Base-by-base conservation (phyloP, 2,113 vertebrate species). In the Mugil cephalus region DNA sequence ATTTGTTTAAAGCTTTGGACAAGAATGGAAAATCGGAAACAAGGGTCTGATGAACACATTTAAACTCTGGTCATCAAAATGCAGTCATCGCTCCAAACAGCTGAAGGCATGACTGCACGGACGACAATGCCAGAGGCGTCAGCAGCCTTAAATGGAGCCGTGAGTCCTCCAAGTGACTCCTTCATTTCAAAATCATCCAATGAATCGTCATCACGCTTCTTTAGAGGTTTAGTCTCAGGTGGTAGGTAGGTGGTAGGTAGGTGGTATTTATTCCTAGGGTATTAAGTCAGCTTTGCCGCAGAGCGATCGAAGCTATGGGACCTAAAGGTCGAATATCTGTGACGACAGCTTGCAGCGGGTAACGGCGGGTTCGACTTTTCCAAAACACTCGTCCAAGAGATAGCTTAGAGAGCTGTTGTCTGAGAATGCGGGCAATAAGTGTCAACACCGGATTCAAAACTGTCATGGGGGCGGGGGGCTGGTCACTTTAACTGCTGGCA, bases 381-480 rank as follows among this genome's bases (percentile, higher is more conserved):
- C 18, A 0, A 79, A 73, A 51, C 56, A 62, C 67, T 64, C 43
- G 48, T 36, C 30, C 35, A 71, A 45, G 69, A 45, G 84, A 77
- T 47, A 60, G 15, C 66, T 38, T 8, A 8, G 58, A 71, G 61
- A 51, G 69, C 53, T 19, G 8, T 36, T n/a, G 79, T 86, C 84
- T 79, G 79, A 83, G 84, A 90, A 90, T 86, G 83, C 66, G 60
- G 48, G 58, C 10, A 10, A 51, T 18, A 46, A 36, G 43, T 48
- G 74, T 77, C 76, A 62, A 65, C 60, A 38, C 69, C 21, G 35
- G 68, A 83, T 62, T 46, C 46, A 47, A 56, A 53, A 1, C 38
- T 54, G 71, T 2, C 4, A 15, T 1, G 2, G 30, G 15, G 34
- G 6, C 1, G 39, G 11, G 18, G 18, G 12, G 15, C 2, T 21